Base-by-base conservation (phyloP, 1,140 invertebrate species). In the Dolichoris vasculosae region DNA sequence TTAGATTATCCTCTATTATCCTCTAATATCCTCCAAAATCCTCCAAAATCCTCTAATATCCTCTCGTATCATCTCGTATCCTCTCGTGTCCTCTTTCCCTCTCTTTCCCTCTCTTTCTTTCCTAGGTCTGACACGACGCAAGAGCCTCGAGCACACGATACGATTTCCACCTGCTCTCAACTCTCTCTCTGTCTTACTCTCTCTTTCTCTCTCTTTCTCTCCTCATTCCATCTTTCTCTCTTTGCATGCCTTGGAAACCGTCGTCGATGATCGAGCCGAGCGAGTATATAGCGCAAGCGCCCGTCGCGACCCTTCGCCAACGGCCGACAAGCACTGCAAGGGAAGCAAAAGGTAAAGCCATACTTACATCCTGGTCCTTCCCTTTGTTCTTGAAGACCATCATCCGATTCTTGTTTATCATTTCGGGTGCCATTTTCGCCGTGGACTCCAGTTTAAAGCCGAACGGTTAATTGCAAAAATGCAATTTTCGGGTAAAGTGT, bases 341-440 rank as follows among this genome's bases (percentile, higher is more conserved):
- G 46, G 32, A 32, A 82, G 48, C 43, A 59, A 82, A 59, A 63
- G 55, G 38, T 17, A 17, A 48, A n/a, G 64, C n/a, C 6, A 40
- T 94, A 96, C 97, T 96, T 95, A 98, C 98, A 94, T 98, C 98
- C 93, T 97, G 97, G 95, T 98, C 97, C 95, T 98, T 98, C 90
- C 97, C 97, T 95, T 98, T 98, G 95, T 98, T 98, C 96, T 98
- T 99, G 93, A 98, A 98, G 93, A 97, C 96, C 94, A 97, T 96
- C 94, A 97, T 96, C 93, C 97, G 96, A 95, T 95, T 96, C 95
- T 96, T 96, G 93, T 94, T 94, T 94, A 94, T 94, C 93, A 95
- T 95, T 92, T 96, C 96, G 87, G 94, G 94, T 95, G 96, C 96
- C 96, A 97, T 97, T 96, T 96, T 96, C 38, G 55, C 48, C 13